Conservation (phyloP, 2,888 invertebrate genomes). For the Epsilonema sp. region DNA sequence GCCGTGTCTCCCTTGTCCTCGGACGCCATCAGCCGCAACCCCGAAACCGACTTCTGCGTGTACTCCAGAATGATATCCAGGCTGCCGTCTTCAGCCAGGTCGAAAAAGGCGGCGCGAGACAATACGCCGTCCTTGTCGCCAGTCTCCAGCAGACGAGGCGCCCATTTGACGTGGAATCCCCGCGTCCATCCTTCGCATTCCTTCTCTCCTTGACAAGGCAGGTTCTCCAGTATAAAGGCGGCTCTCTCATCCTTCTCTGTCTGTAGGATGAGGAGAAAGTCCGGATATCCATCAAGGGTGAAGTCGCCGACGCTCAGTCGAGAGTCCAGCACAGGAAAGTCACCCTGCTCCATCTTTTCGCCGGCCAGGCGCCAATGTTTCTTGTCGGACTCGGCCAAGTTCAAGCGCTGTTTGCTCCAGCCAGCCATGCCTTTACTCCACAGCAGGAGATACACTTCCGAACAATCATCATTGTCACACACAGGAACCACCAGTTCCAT, state of each 20-base stretch:
- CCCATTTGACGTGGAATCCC: constrained; percentile 1
- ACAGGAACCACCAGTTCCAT: constrained; percentile 3
- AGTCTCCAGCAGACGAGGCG: neutral
- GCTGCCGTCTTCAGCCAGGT: constrained; percentile 23
- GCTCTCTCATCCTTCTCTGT: too few species aligned
- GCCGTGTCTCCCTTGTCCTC: constrained; percentile 24
- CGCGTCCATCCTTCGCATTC: neutral
- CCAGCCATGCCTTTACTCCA: neutral
- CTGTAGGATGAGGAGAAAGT: neutral
- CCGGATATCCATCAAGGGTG: neutral
- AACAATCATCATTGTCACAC: neutral
- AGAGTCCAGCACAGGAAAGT: neutral
- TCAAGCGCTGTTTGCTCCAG: too few species aligned
- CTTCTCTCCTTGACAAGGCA: neutral
- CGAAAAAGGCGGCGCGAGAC: constrained; percentile 19
- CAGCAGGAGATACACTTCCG: neutral
- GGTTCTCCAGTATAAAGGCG: neutral
- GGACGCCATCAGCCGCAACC: constrained; percentile 11
- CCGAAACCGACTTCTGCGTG: constrained; percentile 6
- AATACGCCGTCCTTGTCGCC: neutral
- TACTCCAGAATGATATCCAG: constrained; percentile 25
- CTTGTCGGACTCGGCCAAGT: too few species aligned
- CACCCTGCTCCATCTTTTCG: too few species aligned
- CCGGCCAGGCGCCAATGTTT: too few species aligned
- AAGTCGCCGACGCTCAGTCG: neutral